These are phyloP conservation scores for Cephus runcator DNA, from an alignment of 2,888 invertebrate species.

Conservation along the genomic window DNA sequence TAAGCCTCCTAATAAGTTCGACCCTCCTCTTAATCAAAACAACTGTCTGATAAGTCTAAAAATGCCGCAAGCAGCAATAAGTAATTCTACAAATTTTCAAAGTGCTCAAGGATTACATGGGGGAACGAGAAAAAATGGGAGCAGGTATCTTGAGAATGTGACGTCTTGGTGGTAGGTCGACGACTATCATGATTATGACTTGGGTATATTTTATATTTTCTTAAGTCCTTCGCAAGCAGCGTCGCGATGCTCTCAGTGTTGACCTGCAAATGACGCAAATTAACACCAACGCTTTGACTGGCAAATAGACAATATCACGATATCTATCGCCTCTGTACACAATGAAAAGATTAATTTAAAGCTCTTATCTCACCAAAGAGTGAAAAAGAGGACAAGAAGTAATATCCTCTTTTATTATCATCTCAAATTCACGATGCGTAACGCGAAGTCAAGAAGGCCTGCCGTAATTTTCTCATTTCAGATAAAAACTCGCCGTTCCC, in stretches of 20 bases:
- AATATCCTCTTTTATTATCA: slow-evolving; percentile 8
- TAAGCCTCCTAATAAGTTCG: neutral
- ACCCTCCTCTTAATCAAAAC: neutral
- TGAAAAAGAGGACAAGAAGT: slow-evolving; percentile 15
- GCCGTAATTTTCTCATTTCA: too few species aligned
- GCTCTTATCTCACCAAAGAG: slow-evolving; percentile 39
- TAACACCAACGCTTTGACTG: slow-evolving; percentile 28
- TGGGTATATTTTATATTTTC: neutral
- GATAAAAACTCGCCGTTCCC: too few species aligned
- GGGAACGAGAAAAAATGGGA: neutral
- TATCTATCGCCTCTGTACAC: slow-evolving; percentile 39
- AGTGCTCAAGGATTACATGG: neutral
- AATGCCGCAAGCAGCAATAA: neutral
- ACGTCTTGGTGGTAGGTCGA: neutral
- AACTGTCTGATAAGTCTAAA: neutral
- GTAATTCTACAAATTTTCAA: neutral
- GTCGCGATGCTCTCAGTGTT: neutral
- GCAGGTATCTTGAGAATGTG: neutral
- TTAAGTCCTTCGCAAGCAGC: neutral
- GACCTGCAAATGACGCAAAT: slow-evolving; percentile 32
- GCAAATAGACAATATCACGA: slow-evolving; percentile 32
- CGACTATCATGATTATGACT: neutral
- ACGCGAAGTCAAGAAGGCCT: neutral
- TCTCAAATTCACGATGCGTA: neutral
- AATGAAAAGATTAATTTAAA: slow-evolving; percentile 44